Evolutionary conservation across 2,888 invertebrate genomes (phyloP), one percentile per base, ranked within the genome.

Genomic region (Gonocerus acuteangulatus): DNA sequence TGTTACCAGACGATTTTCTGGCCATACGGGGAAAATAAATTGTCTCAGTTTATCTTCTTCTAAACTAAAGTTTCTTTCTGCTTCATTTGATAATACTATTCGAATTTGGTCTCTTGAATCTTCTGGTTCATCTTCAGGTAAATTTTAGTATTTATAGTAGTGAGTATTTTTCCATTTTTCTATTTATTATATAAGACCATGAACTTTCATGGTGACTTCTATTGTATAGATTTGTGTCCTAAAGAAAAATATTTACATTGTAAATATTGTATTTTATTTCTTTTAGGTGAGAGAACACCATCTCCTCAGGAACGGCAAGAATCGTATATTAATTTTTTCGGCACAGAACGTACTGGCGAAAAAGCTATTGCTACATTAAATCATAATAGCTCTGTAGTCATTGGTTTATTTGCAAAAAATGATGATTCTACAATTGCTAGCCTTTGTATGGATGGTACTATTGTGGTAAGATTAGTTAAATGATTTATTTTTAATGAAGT

Each of bases 291-390:
- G 16, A 49, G 59, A 19, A 58, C 58, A 11, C 58, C 62, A 18
- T 59, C 62, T 32, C 62, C 62, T 2, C 49, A 48, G 4, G 58
- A 62, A 47, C 36, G 52, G 18, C 62, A 62, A 34, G 36, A 22
- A 11, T 13, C 58, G 21, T 59, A 45, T 18, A 34, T 51, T 13
- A 48, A 59, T 27, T 45, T 62, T n/a, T 62, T 62, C 34, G 13
- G 4, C 23, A 16, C 4, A 4, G 32, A 21, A 4, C 21, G 9
- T 2, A 19, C 13, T 21, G 19, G 39, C 6, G 27, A 16, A n/a
- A 36, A 16, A 11, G 44, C 58, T 22, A 3, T 45, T 19, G 23
- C 7, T 19, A 18, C 45, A 11, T 21, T 59, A 7, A 11, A 34
- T 22, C 39, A 27, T 18, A 9, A 9, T 6, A 11, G 27, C 4